Evolutionary conservation across 2,113 vertebrate species (phyloP), one percentile per base, ranked within the genome.

Genomic region (Rhineura floridana): DNA sequence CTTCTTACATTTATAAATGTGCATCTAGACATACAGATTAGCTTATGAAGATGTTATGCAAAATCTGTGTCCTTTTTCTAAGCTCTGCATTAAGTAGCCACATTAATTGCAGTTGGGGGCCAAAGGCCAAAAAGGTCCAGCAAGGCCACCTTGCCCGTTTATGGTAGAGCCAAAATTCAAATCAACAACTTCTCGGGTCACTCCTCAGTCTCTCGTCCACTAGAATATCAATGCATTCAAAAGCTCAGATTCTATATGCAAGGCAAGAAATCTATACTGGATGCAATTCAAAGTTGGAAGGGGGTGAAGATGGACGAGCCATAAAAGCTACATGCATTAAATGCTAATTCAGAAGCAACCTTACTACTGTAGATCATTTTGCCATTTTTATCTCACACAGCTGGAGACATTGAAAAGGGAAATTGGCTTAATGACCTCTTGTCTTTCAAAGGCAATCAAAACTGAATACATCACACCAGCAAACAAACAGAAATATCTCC

Each of bases 251-350:
- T 59, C 55, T 59, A 17, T 59, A 69, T 69, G 28, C 3, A 69
- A 30, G 11, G 30, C 10, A n/a, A 30, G 11, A 9, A 33, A 69
- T 69, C 30, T 69, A 6, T 33, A 30, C 7, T 69, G 55, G 3
- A 63, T 62, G 55, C 11, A 39, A 81, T 62, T 63, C 79, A 81
- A 63, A 59, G 78, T 55, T 52, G 46, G 55, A 28, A 39, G 42
- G n/a, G 17, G 4, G 3, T n/a, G n/a, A 15, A n/a, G n/a, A 72
- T 13, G 17, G 17, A 15, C 10, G 23, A 81, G 9, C n/a, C 52
- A 36, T 10, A 39, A 42, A 50, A 28, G 52, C n/a, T 62, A 25
- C 36, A 21, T 62, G 19, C 36, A 91, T 93, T 91, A 92, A 84
- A 87, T 36, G 44, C 46, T 88, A 81, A 13, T 9, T 77, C 81